These are phyloP conservation scores for Dermochelys coriacea DNA, from an alignment of 2,797 vertebrate genomes.

Conservation along the genomic window DNA sequence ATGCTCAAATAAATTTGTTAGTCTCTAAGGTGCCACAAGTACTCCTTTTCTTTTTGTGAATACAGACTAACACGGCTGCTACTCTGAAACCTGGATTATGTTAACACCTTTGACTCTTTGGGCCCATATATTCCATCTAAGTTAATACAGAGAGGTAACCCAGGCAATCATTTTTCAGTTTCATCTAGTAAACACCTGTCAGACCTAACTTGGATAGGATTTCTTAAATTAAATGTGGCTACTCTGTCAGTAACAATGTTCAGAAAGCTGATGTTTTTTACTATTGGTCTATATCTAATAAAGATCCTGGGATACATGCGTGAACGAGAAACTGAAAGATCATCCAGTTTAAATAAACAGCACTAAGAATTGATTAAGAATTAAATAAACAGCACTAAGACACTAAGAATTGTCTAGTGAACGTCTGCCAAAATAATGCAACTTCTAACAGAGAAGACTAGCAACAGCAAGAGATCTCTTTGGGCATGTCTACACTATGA, in stretches of 20 bases:
- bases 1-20: no score
- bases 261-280: neutral
- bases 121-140: no score
- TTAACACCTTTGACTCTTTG: no score
- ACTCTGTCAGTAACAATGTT: neutral
- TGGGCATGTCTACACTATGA: neutral
- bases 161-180: neutral
- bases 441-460: neutral
- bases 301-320: neutral
- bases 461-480: neutral
- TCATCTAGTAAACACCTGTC: neutral
- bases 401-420: neutral
- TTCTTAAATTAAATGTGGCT: neutral
- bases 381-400: neutral
- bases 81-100: no score
- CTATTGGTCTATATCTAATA: neutral
- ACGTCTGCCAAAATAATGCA: neutral
- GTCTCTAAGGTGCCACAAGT: no score
- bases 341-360: neutral
- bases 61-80: no score
- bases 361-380: neutral
- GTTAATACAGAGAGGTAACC: no score
- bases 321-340: neutral
- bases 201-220: neutral
- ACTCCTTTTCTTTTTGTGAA: no score